phyloP scores from a whole-genome alignment of 2,113 vertebrate genomes.

The Brevimyrus niger region DNA sequence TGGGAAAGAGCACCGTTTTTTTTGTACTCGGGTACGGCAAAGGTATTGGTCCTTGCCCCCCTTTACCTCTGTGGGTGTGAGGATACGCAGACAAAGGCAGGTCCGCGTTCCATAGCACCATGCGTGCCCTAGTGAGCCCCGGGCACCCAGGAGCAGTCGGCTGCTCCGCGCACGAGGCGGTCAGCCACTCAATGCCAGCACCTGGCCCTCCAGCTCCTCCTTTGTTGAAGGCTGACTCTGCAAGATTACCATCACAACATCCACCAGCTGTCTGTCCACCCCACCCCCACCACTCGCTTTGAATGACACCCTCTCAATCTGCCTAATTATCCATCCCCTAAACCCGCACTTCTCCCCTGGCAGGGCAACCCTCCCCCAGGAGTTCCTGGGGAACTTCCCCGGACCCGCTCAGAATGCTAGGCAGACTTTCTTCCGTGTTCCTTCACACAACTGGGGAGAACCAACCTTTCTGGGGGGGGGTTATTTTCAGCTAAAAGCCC shows the following conservation, averaged over 20 bases:
- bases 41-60: constrained; percentile 5
- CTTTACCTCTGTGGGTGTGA: constrained; percentile 47
- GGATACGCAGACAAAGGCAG: constrained; percentile 45
- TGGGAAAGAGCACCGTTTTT: constrained; percentile 9
- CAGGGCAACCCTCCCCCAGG: constrained; percentile 11
- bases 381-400: neutral
- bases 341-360: constrained; percentile 38
- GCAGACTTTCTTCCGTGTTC: neutral
- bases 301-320: constrained; percentile 68
- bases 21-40: neutral
- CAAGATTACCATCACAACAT: constrained; percentile 77
- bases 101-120: constrained; percentile 23
- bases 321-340: constrained; percentile 66
- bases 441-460: neutral
- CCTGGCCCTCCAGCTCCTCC: constrained; percentile 61
- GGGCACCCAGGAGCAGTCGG: constrained; percentile 36
- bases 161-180: constrained; percentile 57
- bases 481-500: neutral
- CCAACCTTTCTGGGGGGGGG: neutral
- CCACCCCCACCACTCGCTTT: constrained; percentile 50
- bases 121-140: neutral
- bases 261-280: constrained; percentile 62
- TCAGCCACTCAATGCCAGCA: constrained; percentile 71
- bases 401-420: neutral
- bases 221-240: constrained; percentile 69